phyloP scores from a whole-genome alignment of 2,888 invertebrate genomes.

The Campoplex nolae region DNA sequence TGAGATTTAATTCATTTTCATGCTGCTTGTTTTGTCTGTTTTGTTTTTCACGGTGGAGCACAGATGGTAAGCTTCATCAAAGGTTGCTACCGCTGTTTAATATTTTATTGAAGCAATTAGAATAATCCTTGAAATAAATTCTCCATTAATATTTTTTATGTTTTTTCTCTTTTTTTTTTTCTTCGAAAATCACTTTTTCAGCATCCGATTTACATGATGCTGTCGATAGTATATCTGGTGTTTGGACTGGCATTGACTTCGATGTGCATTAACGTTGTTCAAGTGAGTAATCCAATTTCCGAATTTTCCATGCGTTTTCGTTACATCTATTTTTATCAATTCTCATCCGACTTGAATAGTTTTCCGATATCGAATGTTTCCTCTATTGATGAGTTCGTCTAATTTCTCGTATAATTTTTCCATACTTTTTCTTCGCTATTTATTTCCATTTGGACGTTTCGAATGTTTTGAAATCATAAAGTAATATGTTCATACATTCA shows the following conservation, averaged over 20 bases:
- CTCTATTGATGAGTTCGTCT: neutral
- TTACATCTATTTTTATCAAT: neutral
- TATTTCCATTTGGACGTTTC: neutral
- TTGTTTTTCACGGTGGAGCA: slow-evolving; percentile 80
- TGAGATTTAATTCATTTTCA: slow-evolving; percentile 70
- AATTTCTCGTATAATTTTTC: neutral
- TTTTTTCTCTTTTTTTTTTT: slow-evolving; percentile 19
- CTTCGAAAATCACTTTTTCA: slow-evolving; percentile 80
- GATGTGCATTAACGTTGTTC: slow-evolving; percentile 98
- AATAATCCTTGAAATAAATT: neutral
- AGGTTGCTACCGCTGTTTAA: slow-evolving; percentile 67
- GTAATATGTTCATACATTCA: too few species aligned
- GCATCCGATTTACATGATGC: slow-evolving; percentile 95
- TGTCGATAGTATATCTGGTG: slow-evolving; percentile 96
- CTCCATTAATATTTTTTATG: neutral
- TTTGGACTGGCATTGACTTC: slow-evolving; percentile 98
- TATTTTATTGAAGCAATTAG: slow-evolving; percentile 17
- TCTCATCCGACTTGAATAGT: too few species aligned
- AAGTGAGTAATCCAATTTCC: slow-evolving; percentile 86
- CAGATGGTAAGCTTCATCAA: slow-evolving; percentile 81
- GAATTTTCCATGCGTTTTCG: neutral
- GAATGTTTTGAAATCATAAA: neutral
- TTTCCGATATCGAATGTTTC: neutral
- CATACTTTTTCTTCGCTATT: too few species aligned
- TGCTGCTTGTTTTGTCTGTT: slow-evolving; percentile 75